Base-by-base conservation (phyloP, 2,888 invertebrate species). In the Cerceris ruficornis region DNA sequence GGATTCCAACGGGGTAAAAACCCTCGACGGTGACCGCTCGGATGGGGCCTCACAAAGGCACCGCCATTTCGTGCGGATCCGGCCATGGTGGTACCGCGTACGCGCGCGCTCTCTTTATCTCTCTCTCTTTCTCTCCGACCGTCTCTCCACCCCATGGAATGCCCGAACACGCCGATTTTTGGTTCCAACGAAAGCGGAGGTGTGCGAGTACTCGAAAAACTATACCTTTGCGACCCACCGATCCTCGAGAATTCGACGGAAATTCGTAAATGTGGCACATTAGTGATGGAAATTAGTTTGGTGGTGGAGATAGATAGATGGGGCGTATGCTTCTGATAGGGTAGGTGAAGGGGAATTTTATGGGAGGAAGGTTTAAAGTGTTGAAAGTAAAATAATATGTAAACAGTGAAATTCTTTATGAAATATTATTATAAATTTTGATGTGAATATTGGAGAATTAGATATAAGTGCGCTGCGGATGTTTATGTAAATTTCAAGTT, bases 1-100 rank as follows among this genome's bases (percentile, higher is more conserved):
- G 90, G 89, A 90, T 90, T 90, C 90, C 90, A 86, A 64, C 80
- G 83, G 90, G 88, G 88, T 90, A 90, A 90, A 90, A 90, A 90
- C 89, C 88, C 85, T 88, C 83, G 83, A 75, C 87, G 87, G 88
- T 88, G 86, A 84, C 84, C 86, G 86, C 83, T 86, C 83, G 86
- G 84, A 75, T 83, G 86, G 71, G 71, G 73, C 50, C 77, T 78
- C 80, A 88, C 88, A 90, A 90, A 90, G 89, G 85, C 60, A 81
- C 88, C 88, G 89, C 88, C 87, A 82, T 86, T 86, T 84, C 86
- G 86, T 75, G 73, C 69, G 68, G 77, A 59, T 60, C 60, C 69
- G 65, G 69, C 82, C 79, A 80, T 82, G 75, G 81, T 74, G 80
- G 77, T 81, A 66, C 75, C 83, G 79, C 64, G 64, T 57, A 39